Conservation (phyloP, 2,888 invertebrate species). For the Leptinotarsa juncta region DNA sequence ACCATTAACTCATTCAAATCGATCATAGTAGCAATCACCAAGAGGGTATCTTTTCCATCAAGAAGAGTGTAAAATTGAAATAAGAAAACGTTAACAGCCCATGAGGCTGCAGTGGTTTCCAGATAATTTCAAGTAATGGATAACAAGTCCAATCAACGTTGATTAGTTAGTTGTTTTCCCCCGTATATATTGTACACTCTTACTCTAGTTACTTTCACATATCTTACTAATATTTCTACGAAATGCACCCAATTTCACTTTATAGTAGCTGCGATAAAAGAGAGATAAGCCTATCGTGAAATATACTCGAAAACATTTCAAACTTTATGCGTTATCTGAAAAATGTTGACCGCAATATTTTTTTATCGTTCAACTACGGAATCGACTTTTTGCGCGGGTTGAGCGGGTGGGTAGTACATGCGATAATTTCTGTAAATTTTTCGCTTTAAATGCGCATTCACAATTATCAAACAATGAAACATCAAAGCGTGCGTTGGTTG, state of each 20-base stretch:
- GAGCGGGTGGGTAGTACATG: neutral
- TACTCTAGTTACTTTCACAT: too few relatives aligned
- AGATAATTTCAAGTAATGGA: too few relatives aligned
- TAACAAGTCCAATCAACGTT: too few relatives aligned
- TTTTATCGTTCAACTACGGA: constrained; percentile 2
- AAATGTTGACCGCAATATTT: neutral
- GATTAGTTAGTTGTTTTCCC: too few relatives aligned
- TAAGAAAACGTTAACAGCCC: too few relatives aligned
- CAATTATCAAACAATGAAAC: constrained; percentile 17
- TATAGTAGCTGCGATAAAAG: neutral
- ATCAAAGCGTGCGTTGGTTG: neutral
- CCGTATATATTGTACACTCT: too few relatives aligned
- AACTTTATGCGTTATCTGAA: neutral
- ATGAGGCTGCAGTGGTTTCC: too few relatives aligned
- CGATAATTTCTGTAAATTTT: constrained; percentile 13
- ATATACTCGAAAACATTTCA: neutral
- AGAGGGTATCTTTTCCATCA: too few relatives aligned
- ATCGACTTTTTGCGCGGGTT: neutral
- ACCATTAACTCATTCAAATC: too few relatives aligned
- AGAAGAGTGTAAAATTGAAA: too few relatives aligned
- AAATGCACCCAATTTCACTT: neutral
- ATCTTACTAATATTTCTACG: neutral
- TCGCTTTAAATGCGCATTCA: constrained; percentile 8
- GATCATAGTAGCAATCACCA: too few relatives aligned
- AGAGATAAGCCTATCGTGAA: neutral